Percentiles rank a stretch among this genome's conserved stretches.
Evolutionary conservation across 2,888 invertebrate genomes (phyloP).

Genomic region (Acleris cristana): DNA sequence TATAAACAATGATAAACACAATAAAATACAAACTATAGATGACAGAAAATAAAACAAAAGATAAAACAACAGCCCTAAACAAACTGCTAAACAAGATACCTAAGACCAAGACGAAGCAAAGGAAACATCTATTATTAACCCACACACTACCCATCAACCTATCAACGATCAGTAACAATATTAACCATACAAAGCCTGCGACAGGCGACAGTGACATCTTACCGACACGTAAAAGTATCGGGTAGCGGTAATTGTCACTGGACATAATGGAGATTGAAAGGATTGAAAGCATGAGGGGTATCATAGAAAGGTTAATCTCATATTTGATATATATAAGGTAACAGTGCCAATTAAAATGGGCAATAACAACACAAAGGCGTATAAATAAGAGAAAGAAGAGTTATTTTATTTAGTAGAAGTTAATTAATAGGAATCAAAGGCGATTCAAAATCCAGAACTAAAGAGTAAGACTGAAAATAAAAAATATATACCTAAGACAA

Average conservation of each 20-base stretch:
- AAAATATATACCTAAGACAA: too few relatives aligned
- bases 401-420: background rate
- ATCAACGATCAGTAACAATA: conserved; percentile 2
- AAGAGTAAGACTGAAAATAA: too few relatives aligned
- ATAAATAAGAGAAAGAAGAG: background rate
- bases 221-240: conserved; percentile 24
- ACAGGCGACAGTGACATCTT: conserved; percentile 13
- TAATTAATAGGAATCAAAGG: too few relatives aligned
- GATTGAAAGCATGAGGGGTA: conserved; percentile 3
- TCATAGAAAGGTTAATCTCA: conserved; percentile 1
- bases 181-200: conserved; percentile 6
- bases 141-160: conserved; percentile 2
- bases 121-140: background rate
- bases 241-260: conserved; percentile 26
- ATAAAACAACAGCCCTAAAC: too few relatives aligned
- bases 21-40: too few relatives aligned
- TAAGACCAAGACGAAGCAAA: background rate
- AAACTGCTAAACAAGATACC: too few relatives aligned
- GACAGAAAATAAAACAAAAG: too few relatives aligned
- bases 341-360: too few relatives aligned
- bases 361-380: too few relatives aligned
- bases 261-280: conserved; percentile 18
- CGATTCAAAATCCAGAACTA: too few relatives aligned
- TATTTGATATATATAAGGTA: too few relatives aligned
- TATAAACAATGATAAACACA: too few relatives aligned